Conservation (phyloP, 2,113 vertebrate species). For the Oreamnos americanus region DNA sequence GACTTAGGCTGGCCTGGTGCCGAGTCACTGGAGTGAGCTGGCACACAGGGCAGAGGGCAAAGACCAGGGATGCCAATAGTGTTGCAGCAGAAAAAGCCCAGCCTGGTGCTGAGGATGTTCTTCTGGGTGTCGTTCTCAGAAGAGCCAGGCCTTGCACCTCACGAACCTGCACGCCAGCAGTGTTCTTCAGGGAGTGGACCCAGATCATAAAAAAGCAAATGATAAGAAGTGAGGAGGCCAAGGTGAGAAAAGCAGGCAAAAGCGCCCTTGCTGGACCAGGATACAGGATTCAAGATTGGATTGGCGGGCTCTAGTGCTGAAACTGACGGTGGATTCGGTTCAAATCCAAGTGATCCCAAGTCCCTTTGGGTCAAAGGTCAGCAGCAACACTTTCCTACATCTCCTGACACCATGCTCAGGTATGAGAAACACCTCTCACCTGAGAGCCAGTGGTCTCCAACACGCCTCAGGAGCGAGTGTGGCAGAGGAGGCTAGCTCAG, state of each 20-base stretch:
- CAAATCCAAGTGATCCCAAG: no score
- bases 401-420: neutral
- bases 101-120: neutral
- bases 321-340: fast-evolving
- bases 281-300: neutral
- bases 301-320: fast-evolving
- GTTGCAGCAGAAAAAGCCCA: neutral
- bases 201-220: neutral
- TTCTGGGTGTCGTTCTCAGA: fast-evolving
- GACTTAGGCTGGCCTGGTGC: neutral
- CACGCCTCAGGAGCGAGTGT: fast-evolving
- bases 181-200: neutral
- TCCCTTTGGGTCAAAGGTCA: neutral
- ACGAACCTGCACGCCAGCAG: no score
- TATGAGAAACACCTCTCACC: neutral
- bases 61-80: neutral
- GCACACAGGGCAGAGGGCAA: neutral
- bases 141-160: neutral
- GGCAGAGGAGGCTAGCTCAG: neutral
- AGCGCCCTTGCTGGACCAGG: fast-evolving
- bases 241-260: neutral
- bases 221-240: neutral
- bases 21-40: neutral
- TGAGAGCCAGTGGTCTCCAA: neutral
- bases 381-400: neutral